A percentile compares a stretch with the other conserved stretches of the same genome.
These are phyloP conservation scores for Ellobium chinense DNA, from an alignment of 2,888 invertebrate species.

Conservation along the genomic window DNA sequence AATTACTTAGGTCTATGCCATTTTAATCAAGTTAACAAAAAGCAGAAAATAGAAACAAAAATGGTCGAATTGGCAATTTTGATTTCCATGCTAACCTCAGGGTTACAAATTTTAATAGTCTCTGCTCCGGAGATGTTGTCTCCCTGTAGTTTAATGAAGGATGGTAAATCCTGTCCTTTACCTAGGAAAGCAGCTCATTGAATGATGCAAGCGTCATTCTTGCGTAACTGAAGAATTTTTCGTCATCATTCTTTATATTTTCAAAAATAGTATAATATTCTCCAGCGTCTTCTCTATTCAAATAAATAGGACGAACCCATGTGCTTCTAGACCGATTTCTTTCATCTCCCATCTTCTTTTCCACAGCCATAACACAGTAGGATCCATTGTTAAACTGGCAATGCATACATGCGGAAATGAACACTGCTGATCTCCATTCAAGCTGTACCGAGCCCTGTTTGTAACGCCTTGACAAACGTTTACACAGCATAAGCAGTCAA, in stretches of 20 bases:
- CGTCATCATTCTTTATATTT: background rate
- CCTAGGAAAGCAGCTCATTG: background rate
- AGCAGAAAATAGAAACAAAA: too few relatives aligned
- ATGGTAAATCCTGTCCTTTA: background rate
- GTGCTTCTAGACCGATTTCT: background rate
- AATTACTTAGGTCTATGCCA: too few relatives aligned
- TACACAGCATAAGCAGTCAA: background rate
- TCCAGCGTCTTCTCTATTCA: background rate
- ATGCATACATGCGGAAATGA: background rate
- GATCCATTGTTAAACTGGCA: background rate
- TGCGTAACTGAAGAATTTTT: conserved; percentile 5
- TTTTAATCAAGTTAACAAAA: too few relatives aligned
- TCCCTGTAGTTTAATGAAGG: background rate
- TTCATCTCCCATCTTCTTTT: background rate
- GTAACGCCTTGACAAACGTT: background rate
- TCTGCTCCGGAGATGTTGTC: background rate
- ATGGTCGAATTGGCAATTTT: background rate
- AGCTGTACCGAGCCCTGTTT: background rate
- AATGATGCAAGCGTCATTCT: background rate
- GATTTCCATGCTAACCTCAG: background rate
- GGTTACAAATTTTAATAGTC: background rate
- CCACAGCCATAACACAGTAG: background rate
- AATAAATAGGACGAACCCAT: background rate
- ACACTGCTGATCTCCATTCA: background rate
- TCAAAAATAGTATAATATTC: background rate